Evolutionary conservation across 2,797 vertebrate genomes (phyloP).

Genomic region (Sternarchorhynchus goeldii): DNA sequence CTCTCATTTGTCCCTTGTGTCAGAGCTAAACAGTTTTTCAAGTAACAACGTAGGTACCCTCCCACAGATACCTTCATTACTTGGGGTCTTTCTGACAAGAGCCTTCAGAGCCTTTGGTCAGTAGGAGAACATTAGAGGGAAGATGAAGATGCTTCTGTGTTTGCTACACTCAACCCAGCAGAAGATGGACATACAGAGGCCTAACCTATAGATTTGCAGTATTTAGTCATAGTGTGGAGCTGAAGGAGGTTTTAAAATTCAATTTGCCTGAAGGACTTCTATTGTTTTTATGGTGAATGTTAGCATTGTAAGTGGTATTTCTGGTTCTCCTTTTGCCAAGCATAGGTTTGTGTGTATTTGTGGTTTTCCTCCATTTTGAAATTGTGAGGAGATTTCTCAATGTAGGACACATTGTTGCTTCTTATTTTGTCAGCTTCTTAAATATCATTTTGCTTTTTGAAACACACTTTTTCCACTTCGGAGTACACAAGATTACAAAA

Average conservation of each 20-base stretch:
- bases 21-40: conserved; percentile 58
- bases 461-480: not conserved
- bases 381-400: conserved; percentile 35
- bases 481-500: not conserved
- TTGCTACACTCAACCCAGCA: not conserved
- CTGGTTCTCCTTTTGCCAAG: conserved; percentile 31
- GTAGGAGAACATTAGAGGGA: not conserved
- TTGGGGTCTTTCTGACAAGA: conserved; percentile 18
- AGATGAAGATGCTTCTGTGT: conserved; percentile 32
- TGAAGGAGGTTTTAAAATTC: conserved; percentile 1
- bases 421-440: not conserved
- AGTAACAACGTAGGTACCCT: conserved; percentile 4
- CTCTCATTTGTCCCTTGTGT: conserved; percentile 62
- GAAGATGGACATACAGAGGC: conserved; percentile 31
- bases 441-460: not conserved
- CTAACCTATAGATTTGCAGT: conserved; percentile 13
- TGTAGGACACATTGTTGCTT: not conserved
- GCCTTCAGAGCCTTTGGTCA: not conserved
- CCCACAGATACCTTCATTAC: conserved; percentile 46
- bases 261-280: conserved; percentile 31
- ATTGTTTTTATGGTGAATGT: conserved; percentile 34
- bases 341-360: conserved; percentile 10
- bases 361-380: conserved; percentile 48
- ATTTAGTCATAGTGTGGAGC: not conserved
- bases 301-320: conserved; percentile 33